Evolutionary conservation across 2,113 vertebrate species (phyloP).

Genomic region (Falco punctatus): DNA sequence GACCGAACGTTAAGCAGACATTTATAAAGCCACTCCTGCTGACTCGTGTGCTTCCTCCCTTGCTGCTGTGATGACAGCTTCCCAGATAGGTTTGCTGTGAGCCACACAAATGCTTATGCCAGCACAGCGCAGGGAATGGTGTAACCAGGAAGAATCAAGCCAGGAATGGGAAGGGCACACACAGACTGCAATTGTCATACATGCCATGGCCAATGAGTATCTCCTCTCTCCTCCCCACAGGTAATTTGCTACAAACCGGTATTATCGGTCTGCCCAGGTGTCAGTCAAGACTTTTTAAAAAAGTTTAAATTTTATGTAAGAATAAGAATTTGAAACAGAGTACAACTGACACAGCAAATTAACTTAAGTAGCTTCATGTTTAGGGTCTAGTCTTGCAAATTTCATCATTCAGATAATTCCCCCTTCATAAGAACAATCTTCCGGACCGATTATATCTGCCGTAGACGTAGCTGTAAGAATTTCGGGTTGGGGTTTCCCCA

Average conservation of each 20-base stretch:
- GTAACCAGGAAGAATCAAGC: constrained; percentile 6
- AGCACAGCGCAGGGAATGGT: background rate
- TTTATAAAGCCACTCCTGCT: background rate
- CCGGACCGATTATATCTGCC: background rate
- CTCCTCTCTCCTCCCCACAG: background rate
- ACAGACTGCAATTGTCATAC: background rate
- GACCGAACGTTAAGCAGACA: background rate
- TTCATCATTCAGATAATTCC: background rate
- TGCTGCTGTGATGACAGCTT: background rate
- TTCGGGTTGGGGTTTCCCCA: background rate
- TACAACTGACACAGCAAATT: background rate
- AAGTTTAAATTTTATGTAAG: background rate
- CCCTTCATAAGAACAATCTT: background rate
- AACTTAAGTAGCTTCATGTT: background rate
- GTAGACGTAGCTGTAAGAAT: background rate
- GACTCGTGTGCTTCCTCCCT: background rate
- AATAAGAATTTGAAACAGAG: background rate
- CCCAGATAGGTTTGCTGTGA: background rate
- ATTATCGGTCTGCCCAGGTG: background rate
- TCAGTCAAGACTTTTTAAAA: background rate
- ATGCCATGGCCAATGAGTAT: background rate
- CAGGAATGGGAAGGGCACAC: constrained; percentile 3
- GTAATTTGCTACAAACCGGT: background rate
- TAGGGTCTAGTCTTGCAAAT: background rate
- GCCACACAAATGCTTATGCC: background rate